Percentiles rank a stretch among this genome's conserved stretches.
phyloP scores from a whole-genome alignment of 1,140 invertebrate species.

The Heliconius hermathena region DNA sequence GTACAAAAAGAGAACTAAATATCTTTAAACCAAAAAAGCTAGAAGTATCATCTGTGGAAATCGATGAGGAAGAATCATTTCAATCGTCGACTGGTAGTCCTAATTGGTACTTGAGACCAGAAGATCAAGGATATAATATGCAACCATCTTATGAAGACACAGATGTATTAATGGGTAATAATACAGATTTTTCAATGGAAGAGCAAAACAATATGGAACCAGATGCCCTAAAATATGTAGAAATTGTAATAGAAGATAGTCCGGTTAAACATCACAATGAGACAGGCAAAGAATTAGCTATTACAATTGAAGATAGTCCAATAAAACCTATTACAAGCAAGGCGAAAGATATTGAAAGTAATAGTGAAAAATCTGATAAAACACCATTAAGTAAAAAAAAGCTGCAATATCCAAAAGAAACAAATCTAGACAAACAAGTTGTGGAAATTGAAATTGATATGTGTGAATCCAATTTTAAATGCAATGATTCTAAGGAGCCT shows the following conservation, averaged over 20 bases:
- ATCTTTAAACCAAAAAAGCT: conserved; percentile 13
- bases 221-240: conserved; percentile 51
- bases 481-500: conserved; percentile 20
- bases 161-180: conserved; percentile 20
- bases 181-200: conserved; percentile 45
- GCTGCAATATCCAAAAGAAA: conserved; percentile 58
- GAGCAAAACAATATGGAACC: conserved; percentile 68
- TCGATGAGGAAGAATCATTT: conserved; percentile 63
- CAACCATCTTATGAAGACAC: conserved; percentile 29
- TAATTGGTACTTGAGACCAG: conserved; percentile 70
- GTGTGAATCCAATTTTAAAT: conserved; percentile 24
- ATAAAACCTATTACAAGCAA: conserved; percentile 45
- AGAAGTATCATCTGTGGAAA: conserved; percentile 58
- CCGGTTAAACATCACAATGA: conserved; percentile 59
- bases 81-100: conserved; percentile 50
- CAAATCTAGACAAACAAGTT: conserved; percentile 33
- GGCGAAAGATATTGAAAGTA: conserved; percentile 34
- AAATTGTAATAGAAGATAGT: conserved; percentile 77
- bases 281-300: conserved; percentile 51
- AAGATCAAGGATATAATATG: conserved; percentile 47
- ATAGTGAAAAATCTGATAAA: conserved; percentile 47
- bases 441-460: conserved; percentile 63
- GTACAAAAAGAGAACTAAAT: conserved; percentile 29
- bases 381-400: conserved; percentile 65
- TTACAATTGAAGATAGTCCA: conserved; percentile 74